Conservation (phyloP, 2,888 invertebrate genomes). For the Nyleta sp. region DNA sequence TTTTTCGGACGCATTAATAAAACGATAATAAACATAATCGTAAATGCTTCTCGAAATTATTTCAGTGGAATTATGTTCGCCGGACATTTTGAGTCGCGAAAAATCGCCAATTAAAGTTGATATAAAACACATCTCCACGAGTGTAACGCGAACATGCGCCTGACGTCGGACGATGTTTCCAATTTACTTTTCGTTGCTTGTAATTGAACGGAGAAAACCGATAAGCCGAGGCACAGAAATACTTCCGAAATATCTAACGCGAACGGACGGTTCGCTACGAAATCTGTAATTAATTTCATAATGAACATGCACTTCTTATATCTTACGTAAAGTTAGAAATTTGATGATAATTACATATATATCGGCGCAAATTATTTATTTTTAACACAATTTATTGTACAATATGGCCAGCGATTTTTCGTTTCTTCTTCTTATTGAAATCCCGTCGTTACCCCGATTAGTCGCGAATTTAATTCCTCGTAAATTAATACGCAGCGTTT, state of each 20-base stretch:
- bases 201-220: conserved; percentile 4
- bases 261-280: not conserved
- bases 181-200: conserved; percentile 9
- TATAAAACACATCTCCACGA: not conserved
- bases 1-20: too few species aligned
- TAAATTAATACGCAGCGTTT: not conserved
- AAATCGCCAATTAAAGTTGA: not conserved
- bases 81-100: too few species aligned
- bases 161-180: conserved; percentile 1
- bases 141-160: not conserved
- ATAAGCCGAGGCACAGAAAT: not conserved
- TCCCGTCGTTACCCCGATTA: not conserved
- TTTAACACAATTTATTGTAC: too few species aligned
- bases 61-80: too few species aligned
- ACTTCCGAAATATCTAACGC: conserved; percentile 7
- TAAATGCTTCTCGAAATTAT: too few species aligned
- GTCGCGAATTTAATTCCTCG: not conserved
- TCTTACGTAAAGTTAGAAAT: too few species aligned
- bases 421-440: not conserved
- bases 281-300: too few species aligned
- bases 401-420: too few species aligned
- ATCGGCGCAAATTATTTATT: too few species aligned
- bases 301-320: too few species aligned
- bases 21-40: too few species aligned
- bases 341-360: too few species aligned